phyloP scores from a whole-genome alignment of 2,797 vertebrate genomes.

The Pseudotriccus pelzelni region DNA sequence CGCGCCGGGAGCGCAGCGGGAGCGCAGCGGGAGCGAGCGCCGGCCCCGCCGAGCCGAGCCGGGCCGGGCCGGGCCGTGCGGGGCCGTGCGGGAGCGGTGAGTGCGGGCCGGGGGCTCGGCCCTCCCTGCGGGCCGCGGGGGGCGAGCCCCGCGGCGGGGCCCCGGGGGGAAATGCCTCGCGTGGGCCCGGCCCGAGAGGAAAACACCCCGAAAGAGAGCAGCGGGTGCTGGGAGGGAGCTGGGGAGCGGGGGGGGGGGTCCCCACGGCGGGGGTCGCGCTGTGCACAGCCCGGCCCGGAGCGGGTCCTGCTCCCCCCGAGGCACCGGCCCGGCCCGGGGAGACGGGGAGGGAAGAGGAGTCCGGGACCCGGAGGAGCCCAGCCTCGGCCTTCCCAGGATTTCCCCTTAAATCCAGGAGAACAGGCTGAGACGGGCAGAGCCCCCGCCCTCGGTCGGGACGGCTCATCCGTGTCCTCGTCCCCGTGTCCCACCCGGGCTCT shows the following conservation, averaged over 20 bases:
- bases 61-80: neutral
- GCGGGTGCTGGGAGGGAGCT: neutral
- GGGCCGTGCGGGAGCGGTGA: neutral
- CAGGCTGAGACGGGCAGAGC: neutral
- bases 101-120: neutral
- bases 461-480: neutral
- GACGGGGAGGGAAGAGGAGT: neutral
- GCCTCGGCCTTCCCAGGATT: rapidly evolving
- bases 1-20: neutral
- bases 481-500: neutral
- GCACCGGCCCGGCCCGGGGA: neutral
- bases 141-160: neutral
- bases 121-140: neutral
- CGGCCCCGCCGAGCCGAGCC: neutral
- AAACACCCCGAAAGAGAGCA: neutral
- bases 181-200: neutral
- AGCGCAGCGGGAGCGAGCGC: neutral
- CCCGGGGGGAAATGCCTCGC: neutral
- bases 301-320: neutral
- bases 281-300: neutral
- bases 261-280: neutral
- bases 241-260: neutral
- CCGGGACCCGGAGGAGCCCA: neutral
- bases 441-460: rapidly evolving
- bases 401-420: neutral